These are phyloP conservation scores for Tamandua tetradactyla DNA, from an alignment of 2,797 vertebrate genomes.

Conservation along the genomic window DNA sequence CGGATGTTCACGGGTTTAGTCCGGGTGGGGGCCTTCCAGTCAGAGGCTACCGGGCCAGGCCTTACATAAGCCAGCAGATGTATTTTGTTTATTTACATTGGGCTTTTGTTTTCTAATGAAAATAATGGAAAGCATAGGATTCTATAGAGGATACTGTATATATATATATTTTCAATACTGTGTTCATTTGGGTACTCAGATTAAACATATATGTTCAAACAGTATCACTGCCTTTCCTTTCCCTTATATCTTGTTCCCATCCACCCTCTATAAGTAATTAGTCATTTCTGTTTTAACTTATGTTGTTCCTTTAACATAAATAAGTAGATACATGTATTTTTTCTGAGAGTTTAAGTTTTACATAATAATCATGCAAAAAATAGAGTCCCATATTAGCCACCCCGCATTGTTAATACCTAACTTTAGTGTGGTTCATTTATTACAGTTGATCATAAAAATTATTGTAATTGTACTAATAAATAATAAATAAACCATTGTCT, in stretches of 20 bases:
- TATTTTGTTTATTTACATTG: not conserved
- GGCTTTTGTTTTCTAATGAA: constrained; percentile 15
- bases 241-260: not conserved
- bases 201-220: not conserved
- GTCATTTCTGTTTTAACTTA: not conserved
- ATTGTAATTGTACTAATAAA: no score
- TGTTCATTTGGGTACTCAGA: not conserved
- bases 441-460: no score
- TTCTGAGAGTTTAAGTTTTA: no score
- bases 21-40: no score
- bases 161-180: not conserved
- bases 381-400: no score
- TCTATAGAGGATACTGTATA: not conserved
- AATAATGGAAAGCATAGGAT: not conserved
- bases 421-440: no score
- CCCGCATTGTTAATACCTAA: no score
- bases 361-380: no score
- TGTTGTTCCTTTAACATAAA: constrained; percentile 9
- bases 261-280: not conserved
- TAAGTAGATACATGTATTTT: not conserved
- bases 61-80: no score
- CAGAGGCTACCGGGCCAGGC: no score
- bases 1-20: no score
- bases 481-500: no score
- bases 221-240: not conserved